Evolutionary conservation across 2,113 vertebrate genomes (phyloP).

Genomic region (Tragelaphus buxtoni): DNA sequence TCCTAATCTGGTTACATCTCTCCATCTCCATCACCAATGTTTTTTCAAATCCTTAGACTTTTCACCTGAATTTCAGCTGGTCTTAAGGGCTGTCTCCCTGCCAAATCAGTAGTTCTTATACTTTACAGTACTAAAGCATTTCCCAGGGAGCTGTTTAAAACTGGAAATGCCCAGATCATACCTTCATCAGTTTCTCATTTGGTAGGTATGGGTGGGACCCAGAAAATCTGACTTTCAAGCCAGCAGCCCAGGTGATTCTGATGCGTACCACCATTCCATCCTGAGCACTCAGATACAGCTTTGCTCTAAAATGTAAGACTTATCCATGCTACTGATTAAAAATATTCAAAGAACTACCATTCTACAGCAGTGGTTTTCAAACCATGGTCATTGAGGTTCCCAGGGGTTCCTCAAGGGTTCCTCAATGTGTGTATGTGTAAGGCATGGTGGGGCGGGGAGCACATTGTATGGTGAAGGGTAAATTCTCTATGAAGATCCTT

Average conservation of each 20-base stretch:
- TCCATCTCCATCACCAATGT: neutral
- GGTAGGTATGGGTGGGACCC: neutral
- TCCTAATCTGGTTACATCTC: neutral
- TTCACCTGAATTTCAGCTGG: neutral
- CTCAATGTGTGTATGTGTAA: fast-evolving
- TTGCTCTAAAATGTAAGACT: neutral
- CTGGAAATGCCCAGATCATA: neutral
- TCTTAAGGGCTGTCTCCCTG: neutral
- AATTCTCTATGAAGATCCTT: neutral
- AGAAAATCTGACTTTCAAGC: neutral
- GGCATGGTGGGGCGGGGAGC: fast-evolving
- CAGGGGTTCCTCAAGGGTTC: neutral
- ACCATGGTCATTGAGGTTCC: neutral
- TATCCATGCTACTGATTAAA: neutral
- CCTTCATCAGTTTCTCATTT: neutral
- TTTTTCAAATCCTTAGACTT: neutral
- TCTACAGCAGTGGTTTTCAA: neutral
- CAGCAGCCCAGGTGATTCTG: neutral
- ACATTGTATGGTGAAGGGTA: neutral
- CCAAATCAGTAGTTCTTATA: neutral
- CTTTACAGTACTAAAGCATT: neutral
- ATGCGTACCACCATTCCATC: neutral
- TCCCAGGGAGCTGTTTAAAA: neutral
- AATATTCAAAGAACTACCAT: neutral
- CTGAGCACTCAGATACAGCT: neutral